Percentiles rank a stretch among this genome's conserved stretches.
phyloP scores from a whole-genome alignment of 2,888 invertebrate genomes.

The Drosophila meridionalis region DNA sequence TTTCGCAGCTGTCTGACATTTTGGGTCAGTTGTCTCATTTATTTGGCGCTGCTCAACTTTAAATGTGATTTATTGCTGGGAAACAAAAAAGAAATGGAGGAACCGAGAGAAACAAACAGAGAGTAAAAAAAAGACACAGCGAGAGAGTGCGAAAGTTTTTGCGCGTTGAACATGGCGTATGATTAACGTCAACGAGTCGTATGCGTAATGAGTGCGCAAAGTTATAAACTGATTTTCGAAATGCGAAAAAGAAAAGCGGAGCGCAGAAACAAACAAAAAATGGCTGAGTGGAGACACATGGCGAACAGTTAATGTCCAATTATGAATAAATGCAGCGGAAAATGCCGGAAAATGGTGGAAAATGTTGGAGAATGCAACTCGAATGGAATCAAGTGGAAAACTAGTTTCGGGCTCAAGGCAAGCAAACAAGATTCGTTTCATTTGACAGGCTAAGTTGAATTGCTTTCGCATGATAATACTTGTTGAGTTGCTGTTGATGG shows the following conservation, averaged over 20 bases:
- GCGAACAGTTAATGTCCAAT: conserved; percentile 37
- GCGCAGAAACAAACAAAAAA: neutral
- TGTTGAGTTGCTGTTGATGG: neutral
- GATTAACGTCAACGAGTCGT: conserved; percentile 73
- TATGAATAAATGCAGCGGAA: conserved; percentile 40
- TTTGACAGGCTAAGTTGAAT: conserved; percentile 1
- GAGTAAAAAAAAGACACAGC: neutral
- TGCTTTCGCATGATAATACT: neutral
- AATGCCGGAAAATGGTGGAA: conserved; percentile 17
- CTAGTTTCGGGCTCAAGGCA: conserved; percentile 2
- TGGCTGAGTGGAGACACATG: conserved; percentile 16
- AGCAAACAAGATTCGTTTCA: neutral
- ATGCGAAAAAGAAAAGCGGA: neutral
- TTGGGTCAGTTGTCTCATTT: conserved; percentile 77
- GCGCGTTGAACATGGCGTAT: conserved; percentile 71
- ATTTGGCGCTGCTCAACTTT: conserved; percentile 64
- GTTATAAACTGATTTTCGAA: conserved; percentile 31
- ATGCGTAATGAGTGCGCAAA: conserved; percentile 59
- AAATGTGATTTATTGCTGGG: conserved; percentile 71
- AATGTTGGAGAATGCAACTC: conserved; percentile 21
- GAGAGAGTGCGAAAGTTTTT: conserved; percentile 28
- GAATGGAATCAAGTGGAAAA: conserved; percentile 26
- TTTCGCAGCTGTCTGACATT: conserved; percentile 65
- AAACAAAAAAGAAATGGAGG: conserved; percentile 32
- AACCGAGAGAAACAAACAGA: neutral